These are phyloP conservation scores for Amphiduros pacificus DNA, from an alignment of 2,888 invertebrate species.

Conservation along the genomic window DNA sequence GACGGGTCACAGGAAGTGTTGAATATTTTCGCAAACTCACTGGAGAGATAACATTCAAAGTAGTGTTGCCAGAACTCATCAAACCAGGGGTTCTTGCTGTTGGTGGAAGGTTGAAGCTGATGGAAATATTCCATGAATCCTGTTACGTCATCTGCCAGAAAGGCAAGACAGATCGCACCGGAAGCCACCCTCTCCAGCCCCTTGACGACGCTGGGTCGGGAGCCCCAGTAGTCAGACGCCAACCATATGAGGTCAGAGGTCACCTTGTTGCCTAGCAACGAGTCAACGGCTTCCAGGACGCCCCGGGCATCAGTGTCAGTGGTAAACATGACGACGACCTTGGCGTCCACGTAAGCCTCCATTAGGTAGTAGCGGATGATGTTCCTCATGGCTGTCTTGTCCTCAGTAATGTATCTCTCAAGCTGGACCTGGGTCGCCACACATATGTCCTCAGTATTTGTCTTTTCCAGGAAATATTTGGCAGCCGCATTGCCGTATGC, in stretches of 20 bases:
- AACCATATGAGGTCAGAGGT: constrained; percentile 15
- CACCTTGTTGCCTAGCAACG: not conserved
- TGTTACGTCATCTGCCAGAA: not conserved
- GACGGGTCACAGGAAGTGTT: constrained; percentile 4
- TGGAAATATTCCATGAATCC: constrained; percentile 15
- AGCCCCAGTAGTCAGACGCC: constrained; percentile 18
- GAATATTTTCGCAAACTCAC: constrained; percentile 9
- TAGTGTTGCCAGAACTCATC: constrained; percentile 24
- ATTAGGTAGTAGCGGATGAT: constrained; percentile 15
- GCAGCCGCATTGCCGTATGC: constrained; percentile 49
- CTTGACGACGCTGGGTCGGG: not conserved
- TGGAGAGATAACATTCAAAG: constrained; percentile 17
- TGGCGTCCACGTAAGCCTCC: constrained; percentile 1
- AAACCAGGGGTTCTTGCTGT: constrained; percentile 21
- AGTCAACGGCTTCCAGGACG: constrained; percentile 2
- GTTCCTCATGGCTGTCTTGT: constrained; percentile 8
- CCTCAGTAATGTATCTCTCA: constrained; percentile 3
- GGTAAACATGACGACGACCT: constrained; percentile 14
- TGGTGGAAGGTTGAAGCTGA: constrained; percentile 1
- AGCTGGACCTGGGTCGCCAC: constrained; percentile 30
- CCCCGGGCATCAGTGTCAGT: constrained; percentile 10
- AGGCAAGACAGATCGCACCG: constrained; percentile 18
- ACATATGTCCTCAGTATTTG: constrained; percentile 39
- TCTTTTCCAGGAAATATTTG: constrained; percentile 34
- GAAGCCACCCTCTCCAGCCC: constrained; percentile 10